Percentiles rank a stretch among this genome's conserved stretches.
phyloP scores from a whole-genome alignment of 2,797 vertebrate species.

The Amblyopsis hoosieri region DNA sequence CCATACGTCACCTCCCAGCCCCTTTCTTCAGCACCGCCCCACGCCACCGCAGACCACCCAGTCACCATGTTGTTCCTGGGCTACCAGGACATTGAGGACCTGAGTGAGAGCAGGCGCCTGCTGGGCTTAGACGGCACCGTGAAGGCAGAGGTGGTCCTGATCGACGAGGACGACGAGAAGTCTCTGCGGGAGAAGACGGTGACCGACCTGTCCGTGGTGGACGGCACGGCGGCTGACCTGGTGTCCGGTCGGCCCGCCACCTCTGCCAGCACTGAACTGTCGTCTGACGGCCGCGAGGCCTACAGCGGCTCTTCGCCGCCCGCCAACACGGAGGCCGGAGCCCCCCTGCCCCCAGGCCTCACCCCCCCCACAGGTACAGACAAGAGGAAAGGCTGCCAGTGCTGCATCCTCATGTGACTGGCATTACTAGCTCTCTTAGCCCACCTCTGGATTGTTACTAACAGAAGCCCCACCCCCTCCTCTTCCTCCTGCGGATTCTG shows the following conservation, averaged over 20 bases:
- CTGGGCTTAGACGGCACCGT: slow-evolving; percentile 93
- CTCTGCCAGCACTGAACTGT: slow-evolving; percentile 92
- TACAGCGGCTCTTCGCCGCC: slow-evolving; percentile 81
- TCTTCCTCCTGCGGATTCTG: slow-evolving; percentile 85
- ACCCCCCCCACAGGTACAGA: slow-evolving; percentile 80
- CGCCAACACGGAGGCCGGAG: slow-evolving; percentile 47
- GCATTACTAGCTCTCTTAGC: slow-evolving; percentile 61
- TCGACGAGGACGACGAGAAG: slow-evolving; percentile 95
- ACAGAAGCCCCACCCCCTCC: slow-evolving; percentile 80
- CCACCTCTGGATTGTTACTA: slow-evolving; percentile 86
- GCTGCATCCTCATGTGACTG: slow-evolving; percentile 98
- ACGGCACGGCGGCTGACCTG: slow-evolving; percentile 93
- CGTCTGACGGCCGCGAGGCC: slow-evolving; percentile 89
- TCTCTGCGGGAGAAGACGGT: slow-evolving; percentile 95
- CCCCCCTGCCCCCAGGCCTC: slow-evolving; percentile 79
- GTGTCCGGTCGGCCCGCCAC: slow-evolving; percentile 86
- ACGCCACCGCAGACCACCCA: slow-evolving; percentile 84
- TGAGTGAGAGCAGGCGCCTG: slow-evolving; percentile 91
- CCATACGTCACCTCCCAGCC: slow-evolving; percentile 67
- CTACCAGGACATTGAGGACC: slow-evolving; percentile 92
- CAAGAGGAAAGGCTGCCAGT: slow-evolving; percentile 97
- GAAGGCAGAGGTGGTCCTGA: slow-evolving; percentile 95
- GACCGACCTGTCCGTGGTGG: slow-evolving; percentile 89
- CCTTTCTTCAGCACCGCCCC: slow-evolving; percentile 54
- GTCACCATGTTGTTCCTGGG: slow-evolving; percentile 99